A percentile compares a stretch with the other conserved stretches of the same genome.
Evolutionary conservation across 2,113 vertebrate genomes (phyloP).

Genomic region (Ptilonorhynchus violaceus): DNA sequence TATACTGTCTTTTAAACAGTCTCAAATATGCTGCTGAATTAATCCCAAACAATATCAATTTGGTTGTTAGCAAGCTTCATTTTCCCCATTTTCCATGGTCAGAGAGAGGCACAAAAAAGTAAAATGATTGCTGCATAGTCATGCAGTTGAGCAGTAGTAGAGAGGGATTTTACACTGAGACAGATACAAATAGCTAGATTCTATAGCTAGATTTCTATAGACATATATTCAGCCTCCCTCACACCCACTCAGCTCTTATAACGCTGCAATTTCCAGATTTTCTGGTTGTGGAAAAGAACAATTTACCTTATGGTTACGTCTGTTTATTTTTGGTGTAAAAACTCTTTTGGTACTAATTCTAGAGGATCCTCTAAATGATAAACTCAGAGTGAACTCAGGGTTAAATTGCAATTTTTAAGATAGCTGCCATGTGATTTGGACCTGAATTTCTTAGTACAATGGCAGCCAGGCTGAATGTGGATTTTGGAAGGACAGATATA

Average conservation of each 20-base stretch:
- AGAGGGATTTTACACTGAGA: neutral
- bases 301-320: neutral
- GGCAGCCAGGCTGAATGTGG: slow-evolving; percentile 6
- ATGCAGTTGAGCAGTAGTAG: neutral
- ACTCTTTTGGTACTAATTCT: neutral
- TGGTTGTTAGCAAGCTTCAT: neutral
- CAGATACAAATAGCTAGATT: neutral
- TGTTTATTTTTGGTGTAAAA: neutral
- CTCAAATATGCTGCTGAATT: neutral
- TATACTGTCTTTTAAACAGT: neutral
- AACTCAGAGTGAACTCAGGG: slow-evolving; percentile 5
- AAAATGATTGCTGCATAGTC: neutral
- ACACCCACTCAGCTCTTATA: neutral
- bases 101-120: neutral
- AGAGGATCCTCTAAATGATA: neutral
- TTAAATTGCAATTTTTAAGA: slow-evolving; percentile 4
- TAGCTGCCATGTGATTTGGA: neutral
- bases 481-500: slow-evolving; percentile 50
- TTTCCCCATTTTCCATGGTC: neutral
- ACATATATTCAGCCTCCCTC: neutral
- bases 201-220: neutral
- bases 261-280: neutral
- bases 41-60: neutral
- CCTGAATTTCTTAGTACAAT: neutral
- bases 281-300: neutral